Evolutionary conservation across 1,140 invertebrate species (phyloP).

Genomic region (Penaeus vannamei): DNA sequence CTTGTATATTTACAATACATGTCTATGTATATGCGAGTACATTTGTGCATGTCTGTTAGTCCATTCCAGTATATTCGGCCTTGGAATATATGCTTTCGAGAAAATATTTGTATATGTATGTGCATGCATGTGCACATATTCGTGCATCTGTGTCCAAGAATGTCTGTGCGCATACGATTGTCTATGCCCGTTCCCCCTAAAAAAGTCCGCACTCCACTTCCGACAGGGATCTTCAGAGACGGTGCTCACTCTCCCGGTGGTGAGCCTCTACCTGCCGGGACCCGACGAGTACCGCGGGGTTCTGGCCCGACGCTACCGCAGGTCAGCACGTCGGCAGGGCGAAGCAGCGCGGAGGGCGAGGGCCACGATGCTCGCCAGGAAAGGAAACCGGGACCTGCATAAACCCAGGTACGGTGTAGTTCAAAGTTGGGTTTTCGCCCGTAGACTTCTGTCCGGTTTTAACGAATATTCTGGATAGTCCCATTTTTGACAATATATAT

Average conservation of each 20-base stretch:
- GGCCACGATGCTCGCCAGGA: not conserved
- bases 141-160: not conserved
- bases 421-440: too few relatives aligned
- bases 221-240: slow-evolving; percentile 4
- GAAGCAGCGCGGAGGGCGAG: not conserved
- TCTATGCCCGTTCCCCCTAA: not conserved
- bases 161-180: not conserved
- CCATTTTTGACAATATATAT: too few relatives aligned
- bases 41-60: not conserved
- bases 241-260: slow-evolving; percentile 26
- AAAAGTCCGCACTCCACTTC: not conserved
- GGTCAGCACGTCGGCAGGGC: not conserved
- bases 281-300: not conserved
- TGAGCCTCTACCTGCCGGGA: slow-evolving; percentile 26
- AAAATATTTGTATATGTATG: not conserved
- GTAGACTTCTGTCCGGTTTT: too few relatives aligned
- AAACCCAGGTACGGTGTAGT: too few relatives aligned
- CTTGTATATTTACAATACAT: not conserved
- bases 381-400: too few relatives aligned
- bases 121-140: not conserved
- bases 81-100: not conserved
- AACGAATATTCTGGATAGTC: too few relatives aligned
- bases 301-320: not conserved
- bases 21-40: not conserved
- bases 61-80: not conserved